Base-by-base conservation (phyloP, 2,888 invertebrate species). In the Operophtera brumata region DNA sequence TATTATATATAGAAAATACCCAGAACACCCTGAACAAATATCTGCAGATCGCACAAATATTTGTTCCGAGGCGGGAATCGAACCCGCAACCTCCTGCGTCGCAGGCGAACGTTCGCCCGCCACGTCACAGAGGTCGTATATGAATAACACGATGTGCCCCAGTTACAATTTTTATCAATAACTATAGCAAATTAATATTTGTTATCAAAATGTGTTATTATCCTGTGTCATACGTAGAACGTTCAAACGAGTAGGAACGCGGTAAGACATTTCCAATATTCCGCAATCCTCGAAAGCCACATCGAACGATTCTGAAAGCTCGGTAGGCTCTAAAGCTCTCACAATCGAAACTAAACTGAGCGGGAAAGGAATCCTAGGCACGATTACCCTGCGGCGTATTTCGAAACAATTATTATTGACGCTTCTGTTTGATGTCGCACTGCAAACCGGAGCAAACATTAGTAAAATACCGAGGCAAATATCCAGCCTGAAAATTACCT, bases 311-410 rank as follows among this genome's bases (percentile, higher is more conserved):
- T 67, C 68, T 65, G 58, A 70, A 70, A 71, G 68, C 72, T 57
- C 62, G 52, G 61, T 63, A 66, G 69, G 67, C 71, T 71, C 59
- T 68, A 74, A 75, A 75, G 71, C 75, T 62, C 47, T 65, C 69
- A 69, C 73, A 71, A 75, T 75, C 69, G 71, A 67, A 67, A 71
- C 73, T 71, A 71, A 74, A 69, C 71, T 69, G 73, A 73, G 73
- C 69, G 69, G 65, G 66, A 69, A 63, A 61, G 64, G 59, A 74
- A 70, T 64, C 62, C 65, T 63, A 63, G 58, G 58, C 55, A 62
- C 57, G 59, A 61, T 66, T 63, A 63, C 62, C 64, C 55, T 58
- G 56, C 51, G 57, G 47, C 42, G 54, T 50, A 48, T 58, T 61
- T 51, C 49, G 35, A 50, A 52, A 53, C 62, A 59, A 61, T 59